Percentiles rank a stretch among this genome's conserved stretches.
These are phyloP conservation scores for Bedellia somnulentella DNA, from an alignment of 2,888 invertebrate species.

Conservation along the genomic window DNA sequence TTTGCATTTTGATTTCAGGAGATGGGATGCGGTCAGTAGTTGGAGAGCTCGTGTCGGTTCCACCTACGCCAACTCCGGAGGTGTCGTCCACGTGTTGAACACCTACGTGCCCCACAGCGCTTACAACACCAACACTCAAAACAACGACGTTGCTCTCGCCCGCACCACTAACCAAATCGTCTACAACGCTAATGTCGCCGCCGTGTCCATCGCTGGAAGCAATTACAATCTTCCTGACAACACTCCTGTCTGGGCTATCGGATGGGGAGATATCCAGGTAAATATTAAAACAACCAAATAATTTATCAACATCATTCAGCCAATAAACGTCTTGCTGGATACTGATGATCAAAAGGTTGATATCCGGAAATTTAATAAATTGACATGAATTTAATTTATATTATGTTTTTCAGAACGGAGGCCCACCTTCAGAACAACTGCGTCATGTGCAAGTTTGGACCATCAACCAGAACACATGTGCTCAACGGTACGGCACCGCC, in stretches of 20 bases:
- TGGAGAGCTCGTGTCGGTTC: conserved; percentile 27
- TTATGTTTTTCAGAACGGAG: conserved; percentile 4
- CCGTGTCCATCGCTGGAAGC: conserved; percentile 19
- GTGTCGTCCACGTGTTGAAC: conserved; percentile 13
- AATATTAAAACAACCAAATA: no score
- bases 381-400: no score
- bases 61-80: conserved; percentile 19
- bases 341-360: no score
- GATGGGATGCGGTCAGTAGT: neutral
- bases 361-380: no score
- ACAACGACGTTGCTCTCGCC: conserved; percentile 30
- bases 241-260: conserved; percentile 27
- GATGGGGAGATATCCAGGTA: conserved; percentile 32
- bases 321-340: no score
- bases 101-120: conserved; percentile 20
- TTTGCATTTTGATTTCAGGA: neutral
- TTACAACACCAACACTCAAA: conserved; percentile 16
- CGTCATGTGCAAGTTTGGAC: conserved; percentile 9
- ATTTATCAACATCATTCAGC: no score
- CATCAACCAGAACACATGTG: conserved; percentile 6
- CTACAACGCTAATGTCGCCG: conserved; percentile 12
- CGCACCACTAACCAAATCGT: conserved; percentile 15
- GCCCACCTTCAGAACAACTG: conserved; percentile 6
- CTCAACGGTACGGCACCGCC: conserved; percentile 3
- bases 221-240: conserved; percentile 21